These are phyloP conservation scores for Chrysogorgia sp. DNA, from an alignment of 92 coral and sea anemone genomes.

Conservation along the genomic window DNA sequence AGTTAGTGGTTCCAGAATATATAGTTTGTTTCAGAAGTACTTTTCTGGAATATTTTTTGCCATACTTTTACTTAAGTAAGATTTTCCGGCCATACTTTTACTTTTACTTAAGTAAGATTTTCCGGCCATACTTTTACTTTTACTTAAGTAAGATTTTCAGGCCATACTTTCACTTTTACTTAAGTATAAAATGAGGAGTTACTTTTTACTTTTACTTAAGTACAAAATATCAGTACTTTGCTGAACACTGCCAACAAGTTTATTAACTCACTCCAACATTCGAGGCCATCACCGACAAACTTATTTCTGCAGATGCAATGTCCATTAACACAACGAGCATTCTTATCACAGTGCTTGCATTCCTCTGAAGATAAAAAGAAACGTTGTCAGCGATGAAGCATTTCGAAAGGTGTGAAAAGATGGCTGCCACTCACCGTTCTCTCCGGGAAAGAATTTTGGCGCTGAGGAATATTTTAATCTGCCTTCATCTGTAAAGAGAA, in stretches of 20 bases:
- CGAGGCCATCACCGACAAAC: constrained; percentile 86
- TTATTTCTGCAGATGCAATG: constrained; percentile 89
- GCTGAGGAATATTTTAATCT: constrained; percentile 90
- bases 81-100: too few species aligned
- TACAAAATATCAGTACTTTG: neutral
- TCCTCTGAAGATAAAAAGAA: constrained; percentile 69
- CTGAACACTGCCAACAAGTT: neutral
- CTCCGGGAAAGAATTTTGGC: constrained; percentile 95
- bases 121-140: too few species aligned
- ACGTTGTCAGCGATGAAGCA: neutral
- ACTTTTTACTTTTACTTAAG: too few species aligned
- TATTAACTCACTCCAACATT: constrained; percentile 38
- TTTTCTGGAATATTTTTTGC: too few species aligned
- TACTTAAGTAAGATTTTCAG: too few species aligned
- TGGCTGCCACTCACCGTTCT: constrained; percentile 67
- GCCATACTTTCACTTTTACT: too few species aligned
- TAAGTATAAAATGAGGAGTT: too few species aligned
- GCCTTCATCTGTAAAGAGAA: constrained; percentile 74
- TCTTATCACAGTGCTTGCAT: constrained; percentile 84
- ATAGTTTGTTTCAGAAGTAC: too few species aligned
- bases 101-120: too few species aligned
- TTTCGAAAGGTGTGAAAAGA: neutral
- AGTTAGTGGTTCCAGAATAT: too few species aligned
- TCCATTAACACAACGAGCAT: constrained; percentile 94
- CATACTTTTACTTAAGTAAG: too few species aligned